A percentile compares a stretch with the other conserved stretches of the same genome.
Conservation (phyloP, 2,888 invertebrate species). For the Arge pagana region DNA sequence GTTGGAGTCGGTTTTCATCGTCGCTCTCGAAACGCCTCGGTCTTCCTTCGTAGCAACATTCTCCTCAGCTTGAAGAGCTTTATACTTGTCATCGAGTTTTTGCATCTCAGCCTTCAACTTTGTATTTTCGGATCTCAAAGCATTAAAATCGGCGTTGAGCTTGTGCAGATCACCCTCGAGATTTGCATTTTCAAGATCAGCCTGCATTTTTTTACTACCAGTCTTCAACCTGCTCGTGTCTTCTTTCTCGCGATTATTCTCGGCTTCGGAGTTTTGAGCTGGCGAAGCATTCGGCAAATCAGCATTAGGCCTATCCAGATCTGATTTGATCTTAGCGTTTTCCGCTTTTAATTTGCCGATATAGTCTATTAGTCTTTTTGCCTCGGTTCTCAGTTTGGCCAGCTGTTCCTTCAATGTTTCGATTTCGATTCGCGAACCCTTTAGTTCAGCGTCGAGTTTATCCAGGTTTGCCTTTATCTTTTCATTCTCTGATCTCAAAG, state of each 20-base stretch:
- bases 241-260: background rate
- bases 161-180: background rate
- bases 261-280: background rate
- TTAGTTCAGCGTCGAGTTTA: slow-evolving; percentile 22
- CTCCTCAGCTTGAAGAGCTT: slow-evolving; percentile 9
- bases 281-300: too few relatives aligned
- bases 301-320: too few relatives aligned
- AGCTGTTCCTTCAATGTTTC: slow-evolving; percentile 17
- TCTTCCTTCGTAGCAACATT: too few relatives aligned
- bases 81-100: slow-evolving; percentile 7
- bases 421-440: slow-evolving; percentile 7
- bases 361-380: background rate
- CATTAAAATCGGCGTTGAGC: slow-evolving; percentile 23
- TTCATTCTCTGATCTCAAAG: slow-evolving; percentile 18
- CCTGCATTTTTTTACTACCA: too few relatives aligned
- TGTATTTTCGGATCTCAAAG: slow-evolving; percentile 26
- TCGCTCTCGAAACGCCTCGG: too few relatives aligned
- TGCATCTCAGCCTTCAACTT: slow-evolving; percentile 28
- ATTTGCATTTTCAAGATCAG: background rate
- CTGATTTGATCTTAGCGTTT: slow-evolving; percentile 6
- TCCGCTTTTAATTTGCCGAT: slow-evolving; percentile 7
- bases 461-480: slow-evolving; percentile 28
- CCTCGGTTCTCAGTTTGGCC: too few relatives aligned
- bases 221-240: background rate
- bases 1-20: slow-evolving; percentile 30